phyloP scores from a whole-genome alignment of 2,113 vertebrate genomes.

The Phyllostomus hastatus region DNA sequence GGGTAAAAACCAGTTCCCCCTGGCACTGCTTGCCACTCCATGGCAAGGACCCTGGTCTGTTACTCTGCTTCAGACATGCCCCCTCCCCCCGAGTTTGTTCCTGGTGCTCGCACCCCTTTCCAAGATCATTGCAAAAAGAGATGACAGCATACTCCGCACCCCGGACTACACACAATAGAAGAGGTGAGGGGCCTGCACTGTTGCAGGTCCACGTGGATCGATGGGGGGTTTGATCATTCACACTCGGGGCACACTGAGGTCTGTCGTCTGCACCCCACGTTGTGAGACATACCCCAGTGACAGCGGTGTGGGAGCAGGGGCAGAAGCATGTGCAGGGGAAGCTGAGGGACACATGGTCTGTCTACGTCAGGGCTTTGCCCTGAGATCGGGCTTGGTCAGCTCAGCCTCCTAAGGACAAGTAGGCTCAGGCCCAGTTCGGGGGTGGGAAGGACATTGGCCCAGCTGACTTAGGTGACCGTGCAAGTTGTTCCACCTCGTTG shows the following conservation, averaged over 20 bases:
- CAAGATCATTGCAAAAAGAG: neutral
- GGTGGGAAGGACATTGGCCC: neutral
- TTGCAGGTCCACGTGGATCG: neutral
- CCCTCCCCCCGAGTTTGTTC: neutral
- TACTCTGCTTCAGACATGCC: neutral
- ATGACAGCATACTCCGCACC: neutral
- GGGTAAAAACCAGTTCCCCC: neutral
- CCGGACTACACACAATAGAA: neutral
- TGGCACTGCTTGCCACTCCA: neutral
- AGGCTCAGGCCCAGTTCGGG: neutral
- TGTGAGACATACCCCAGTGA: neutral
- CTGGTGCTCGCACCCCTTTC: neutral
- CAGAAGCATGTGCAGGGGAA: no score
- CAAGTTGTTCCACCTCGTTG: rapidly evolving
- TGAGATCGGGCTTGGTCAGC: neutral
- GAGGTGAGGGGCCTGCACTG: neutral
- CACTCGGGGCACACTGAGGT: rapidly evolving
- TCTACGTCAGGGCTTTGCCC: neutral
- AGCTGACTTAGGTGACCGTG: neutral
- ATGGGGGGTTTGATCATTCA: neutral
- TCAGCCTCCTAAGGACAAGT: neutral
- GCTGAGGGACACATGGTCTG: no score
- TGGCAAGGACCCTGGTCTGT: neutral
- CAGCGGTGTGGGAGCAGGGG: neutral
- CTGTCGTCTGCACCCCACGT: neutral